These are phyloP conservation scores for Chrysolina americana DNA, from an alignment of 2,888 invertebrate species.

Conservation along the genomic window DNA sequence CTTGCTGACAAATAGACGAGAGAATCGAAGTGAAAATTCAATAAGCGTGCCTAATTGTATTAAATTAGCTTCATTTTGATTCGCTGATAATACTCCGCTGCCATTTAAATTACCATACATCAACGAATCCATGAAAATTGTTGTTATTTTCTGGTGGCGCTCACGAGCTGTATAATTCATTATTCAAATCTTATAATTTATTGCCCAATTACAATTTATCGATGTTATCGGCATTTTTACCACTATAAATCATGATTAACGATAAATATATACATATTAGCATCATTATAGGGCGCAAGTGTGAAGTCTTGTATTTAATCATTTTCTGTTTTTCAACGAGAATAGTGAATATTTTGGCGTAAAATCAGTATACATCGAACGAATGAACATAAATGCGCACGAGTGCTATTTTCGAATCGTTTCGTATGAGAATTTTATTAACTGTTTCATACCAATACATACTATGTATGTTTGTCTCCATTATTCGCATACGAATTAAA, in stretches of 20 bases:
- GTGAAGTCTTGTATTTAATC: neutral
- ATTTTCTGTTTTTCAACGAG: neutral
- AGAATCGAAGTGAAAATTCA: constrained; percentile 13
- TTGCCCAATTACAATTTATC: constrained; percentile 7
- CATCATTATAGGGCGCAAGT: neutral
- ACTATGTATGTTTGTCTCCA: too few relatives aligned
- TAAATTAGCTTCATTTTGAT: constrained; percentile 13
- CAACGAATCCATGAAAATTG: constrained; percentile 11
- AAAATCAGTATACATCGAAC: too few relatives aligned
- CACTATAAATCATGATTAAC: neutral
- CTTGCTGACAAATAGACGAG: constrained; percentile 13
- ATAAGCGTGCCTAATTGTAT: constrained; percentile 1
- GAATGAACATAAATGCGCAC: too few relatives aligned
- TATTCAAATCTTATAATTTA: constrained; percentile 19
- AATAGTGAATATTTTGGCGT: too few relatives aligned
- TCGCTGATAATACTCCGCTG: constrained; percentile 19
- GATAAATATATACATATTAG: constrained; percentile 4
- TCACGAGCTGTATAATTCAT: constrained; percentile 10
- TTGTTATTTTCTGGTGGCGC: constrained; percentile 21
- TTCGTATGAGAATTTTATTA: too few relatives aligned
- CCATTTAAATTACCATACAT: constrained; percentile 12
- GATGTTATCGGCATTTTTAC: neutral
- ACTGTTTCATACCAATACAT: too few relatives aligned
- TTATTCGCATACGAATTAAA: too few relatives aligned
- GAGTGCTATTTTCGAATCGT: too few relatives aligned